Evolutionary conservation across 1,140 invertebrate species (phyloP).

Genomic region (Pachyrhynchus sulphureomaculatus): DNA sequence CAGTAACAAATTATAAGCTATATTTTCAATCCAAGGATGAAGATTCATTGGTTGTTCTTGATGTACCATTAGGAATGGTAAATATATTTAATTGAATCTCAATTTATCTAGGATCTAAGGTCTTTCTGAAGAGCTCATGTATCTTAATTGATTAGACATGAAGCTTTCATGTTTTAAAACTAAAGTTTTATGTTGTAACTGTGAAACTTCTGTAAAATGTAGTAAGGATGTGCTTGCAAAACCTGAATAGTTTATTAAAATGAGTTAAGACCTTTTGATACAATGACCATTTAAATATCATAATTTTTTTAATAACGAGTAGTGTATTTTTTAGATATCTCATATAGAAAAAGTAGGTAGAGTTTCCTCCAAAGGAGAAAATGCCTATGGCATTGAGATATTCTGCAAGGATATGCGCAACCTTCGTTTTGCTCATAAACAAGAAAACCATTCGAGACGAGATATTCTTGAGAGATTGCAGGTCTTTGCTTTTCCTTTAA

Average conservation of each 20-base stretch:
- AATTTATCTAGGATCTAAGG: too few relatives aligned
- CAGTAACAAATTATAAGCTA: conserved; percentile 93
- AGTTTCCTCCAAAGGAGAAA: conserved; percentile 88
- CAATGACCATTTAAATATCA: neutral
- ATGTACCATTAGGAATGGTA: conserved; percentile 94
- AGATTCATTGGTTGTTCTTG: conserved; percentile 78
- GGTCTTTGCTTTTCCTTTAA: conserved; percentile 91
- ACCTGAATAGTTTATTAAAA: too few relatives aligned
- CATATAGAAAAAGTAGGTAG: conserved; percentile 98
- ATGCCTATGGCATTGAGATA: conserved; percentile 98
- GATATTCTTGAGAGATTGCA: conserved; percentile 95
- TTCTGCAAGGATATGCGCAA: conserved; percentile 95
- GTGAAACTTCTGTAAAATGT: too few relatives aligned
- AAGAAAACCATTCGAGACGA: conserved; percentile 94
- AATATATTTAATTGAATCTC: too few relatives aligned
- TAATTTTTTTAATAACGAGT: neutral
- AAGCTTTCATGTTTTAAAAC: too few relatives aligned
- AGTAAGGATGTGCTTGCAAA: too few relatives aligned
- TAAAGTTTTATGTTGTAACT: too few relatives aligned
- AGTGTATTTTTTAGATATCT: conserved; percentile 59
- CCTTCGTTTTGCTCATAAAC: conserved; percentile 92
- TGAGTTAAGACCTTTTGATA: too few relatives aligned
- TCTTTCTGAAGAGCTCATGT: too few relatives aligned
- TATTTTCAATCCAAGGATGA: conserved; percentile 85
- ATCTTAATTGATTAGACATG: too few relatives aligned